Evolutionary conservation across 2,888 invertebrate species (phyloP).

Genomic region (Monoplex corrugatus): DNA sequence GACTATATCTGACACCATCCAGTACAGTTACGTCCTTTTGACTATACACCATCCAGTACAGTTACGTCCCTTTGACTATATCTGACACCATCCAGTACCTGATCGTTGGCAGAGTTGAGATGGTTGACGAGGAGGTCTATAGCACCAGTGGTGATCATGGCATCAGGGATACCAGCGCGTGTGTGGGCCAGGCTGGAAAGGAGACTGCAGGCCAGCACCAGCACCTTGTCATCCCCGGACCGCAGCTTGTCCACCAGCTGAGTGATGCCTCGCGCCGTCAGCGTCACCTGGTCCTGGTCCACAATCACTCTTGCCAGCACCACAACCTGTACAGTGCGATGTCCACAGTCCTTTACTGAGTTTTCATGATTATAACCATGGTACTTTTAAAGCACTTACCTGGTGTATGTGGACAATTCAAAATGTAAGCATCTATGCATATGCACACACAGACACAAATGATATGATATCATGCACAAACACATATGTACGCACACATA

Average conservation of each 20-base stretch:
- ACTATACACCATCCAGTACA: no score
- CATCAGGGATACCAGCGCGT: constrained; percentile 81
- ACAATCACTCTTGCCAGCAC: constrained; percentile 80
- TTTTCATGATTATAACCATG: no score
- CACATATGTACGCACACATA: no score
- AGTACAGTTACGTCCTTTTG: no score
- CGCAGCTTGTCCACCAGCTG: constrained; percentile 75
- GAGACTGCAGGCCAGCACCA: constrained; percentile 78
- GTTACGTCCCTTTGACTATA: no score
- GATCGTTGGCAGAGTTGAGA: constrained; percentile 75
- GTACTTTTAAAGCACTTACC: no score
- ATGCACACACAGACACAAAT: no score
- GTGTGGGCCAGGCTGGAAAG: constrained; percentile 81
- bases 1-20: no score
- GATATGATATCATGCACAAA: no score
- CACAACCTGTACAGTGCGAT: constrained; percentile 75
- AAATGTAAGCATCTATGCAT: no score
- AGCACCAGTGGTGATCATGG: constrained; percentile 80
- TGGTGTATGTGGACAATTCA: no score
- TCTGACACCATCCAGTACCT: constrained; percentile 63
- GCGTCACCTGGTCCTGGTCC: constrained; percentile 78
- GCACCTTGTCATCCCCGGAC: constrained; percentile 76
- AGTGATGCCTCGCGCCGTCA: constrained; percentile 80
- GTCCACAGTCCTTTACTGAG: no score
- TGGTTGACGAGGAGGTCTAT: constrained; percentile 76